phyloP scores from a whole-genome alignment of 2,888 invertebrate genomes.

The Eupithecia exiguata region DNA sequence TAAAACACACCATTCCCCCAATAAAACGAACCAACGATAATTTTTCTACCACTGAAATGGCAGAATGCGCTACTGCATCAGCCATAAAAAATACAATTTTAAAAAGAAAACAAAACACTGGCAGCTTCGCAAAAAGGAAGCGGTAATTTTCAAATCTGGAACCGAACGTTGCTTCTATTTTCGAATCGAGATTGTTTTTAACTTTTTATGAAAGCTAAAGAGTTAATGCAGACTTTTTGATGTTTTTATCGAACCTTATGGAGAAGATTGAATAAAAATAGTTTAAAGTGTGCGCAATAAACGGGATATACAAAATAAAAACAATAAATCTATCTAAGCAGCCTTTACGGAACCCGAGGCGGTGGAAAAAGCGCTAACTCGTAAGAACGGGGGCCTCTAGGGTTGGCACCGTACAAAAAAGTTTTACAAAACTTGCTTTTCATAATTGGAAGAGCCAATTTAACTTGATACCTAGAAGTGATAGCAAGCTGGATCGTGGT shows the following conservation, averaged over 20 bases:
- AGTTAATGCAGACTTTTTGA: conserved; percentile 4
- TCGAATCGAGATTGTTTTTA: conserved; percentile 18
- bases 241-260: conserved; percentile 6
- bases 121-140: conserved; percentile 17
- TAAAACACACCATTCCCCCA: conserved; percentile 7
- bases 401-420: conserved; percentile 47
- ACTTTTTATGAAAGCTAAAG: conserved; percentile 2
- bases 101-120: conserved; percentile 21
- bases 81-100: conserved; percentile 24
- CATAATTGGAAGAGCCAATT: neutral
- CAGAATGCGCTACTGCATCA: conserved; percentile 27
- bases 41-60: conserved; percentile 26
- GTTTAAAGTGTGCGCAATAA: conserved; percentile 34
- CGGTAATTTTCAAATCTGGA: conserved; percentile 29
- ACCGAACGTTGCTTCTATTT: conserved; percentile 24
- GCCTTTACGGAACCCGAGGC: conserved; percentile 45
- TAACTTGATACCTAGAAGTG: neutral
- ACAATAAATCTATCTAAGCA: conserved; percentile 51
- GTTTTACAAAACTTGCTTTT: neutral
- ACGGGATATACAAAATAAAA: conserved; percentile 45
- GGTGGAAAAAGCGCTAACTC: conserved; percentile 64
- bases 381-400: conserved; percentile 50
- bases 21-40: conserved; percentile 18
- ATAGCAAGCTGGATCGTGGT: neutral
- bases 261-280: conserved; percentile 26